Base-by-base conservation (phyloP, 2,888 invertebrate species). In the Sphinx pinastri region DNA sequence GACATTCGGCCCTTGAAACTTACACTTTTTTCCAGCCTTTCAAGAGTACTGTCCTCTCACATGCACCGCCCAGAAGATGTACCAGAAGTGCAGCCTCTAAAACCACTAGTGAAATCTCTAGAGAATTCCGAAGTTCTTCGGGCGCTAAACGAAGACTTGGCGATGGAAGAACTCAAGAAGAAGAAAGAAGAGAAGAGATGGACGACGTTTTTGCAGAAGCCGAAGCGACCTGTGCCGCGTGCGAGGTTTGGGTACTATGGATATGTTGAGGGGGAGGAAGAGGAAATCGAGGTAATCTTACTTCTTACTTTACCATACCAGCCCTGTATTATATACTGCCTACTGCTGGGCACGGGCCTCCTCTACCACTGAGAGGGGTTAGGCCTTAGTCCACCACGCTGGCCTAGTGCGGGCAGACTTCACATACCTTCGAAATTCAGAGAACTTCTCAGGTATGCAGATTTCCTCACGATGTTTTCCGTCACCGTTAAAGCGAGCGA, bases 171-270 rank as follows among this genome's bases (percentile, higher is more conserved):
- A 75, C 91, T 89, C 19, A 89, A 92, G 72, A 94, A 94, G 73
- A 91, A 93, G 74, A 94, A 95, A 66, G 95, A 95, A 55, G 94
- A 95, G 75, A 95, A 95, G 77, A 95, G 95, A 77, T 96, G 96
- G 94, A 97, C 97, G 5, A 97, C 96, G 49, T 97, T 97, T 81
- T 84, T 97, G 73, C 96, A 96, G 85, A 96, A 96, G 79, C 97
- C 97, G 0, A 94, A 95, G 76, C 91, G 96, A 25, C 96, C 97
- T 0, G 94, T 95, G 74, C 97, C 97, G 0, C 85, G 79, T 49
- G 84, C 79, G 0, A 89, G 84, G 74, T 84, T 84, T 25, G 91
- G 90, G 2, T 87, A 87, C 66, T 78, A 76, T 14, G 84, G 88
- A 5, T 85, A 82, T 73, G 13, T 63, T 19, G 74, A 81, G 0